Evolutionary conservation across 2,797 vertebrate genomes (phyloP).

Genomic region (Apodemus agrarius): DNA sequence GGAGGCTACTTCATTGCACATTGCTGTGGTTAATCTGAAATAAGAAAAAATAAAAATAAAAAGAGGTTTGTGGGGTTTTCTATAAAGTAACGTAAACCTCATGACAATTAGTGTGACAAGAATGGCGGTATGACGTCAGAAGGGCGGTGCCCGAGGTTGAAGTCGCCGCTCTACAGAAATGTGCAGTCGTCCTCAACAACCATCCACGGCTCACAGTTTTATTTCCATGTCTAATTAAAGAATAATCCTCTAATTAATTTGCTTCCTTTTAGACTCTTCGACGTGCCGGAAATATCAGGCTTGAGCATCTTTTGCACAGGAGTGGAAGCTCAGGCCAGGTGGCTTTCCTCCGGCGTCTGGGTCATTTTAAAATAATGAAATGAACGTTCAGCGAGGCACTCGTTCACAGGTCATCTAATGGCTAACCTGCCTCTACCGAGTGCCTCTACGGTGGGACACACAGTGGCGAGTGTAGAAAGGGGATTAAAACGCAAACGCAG

Average conservation of each 20-base stretch:
- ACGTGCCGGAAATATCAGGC: neutral
- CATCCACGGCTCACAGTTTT: neutral
- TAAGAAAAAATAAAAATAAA: conserved; percentile 43
- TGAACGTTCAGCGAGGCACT: neutral
- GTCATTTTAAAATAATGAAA: conserved; percentile 39
- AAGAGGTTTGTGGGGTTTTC: conserved; percentile 26
- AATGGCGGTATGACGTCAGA: neutral
- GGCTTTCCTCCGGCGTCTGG: neutral
- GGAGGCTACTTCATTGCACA: conserved; percentile 96
- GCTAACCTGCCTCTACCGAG: neutral
- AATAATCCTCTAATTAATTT: neutral
- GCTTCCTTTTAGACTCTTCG: conserved; percentile 38
- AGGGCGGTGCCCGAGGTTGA: neutral
- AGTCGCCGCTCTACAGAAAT: neutral
- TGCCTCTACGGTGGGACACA: neutral
- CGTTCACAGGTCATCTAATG: conserved; percentile 2
- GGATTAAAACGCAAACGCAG: conserved; percentile 40
- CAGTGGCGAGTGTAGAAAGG: neutral
- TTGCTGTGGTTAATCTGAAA: conserved; percentile 93
- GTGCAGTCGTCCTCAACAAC: neutral
- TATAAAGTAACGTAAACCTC: neutral
- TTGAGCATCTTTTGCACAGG: neutral
- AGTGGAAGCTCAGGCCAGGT: neutral
- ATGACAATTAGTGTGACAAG: neutral
- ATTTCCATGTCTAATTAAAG: conserved; percentile 10